Base-by-base conservation (phyloP, 2,113 vertebrate genomes). In the Scolopax mira region DNA sequence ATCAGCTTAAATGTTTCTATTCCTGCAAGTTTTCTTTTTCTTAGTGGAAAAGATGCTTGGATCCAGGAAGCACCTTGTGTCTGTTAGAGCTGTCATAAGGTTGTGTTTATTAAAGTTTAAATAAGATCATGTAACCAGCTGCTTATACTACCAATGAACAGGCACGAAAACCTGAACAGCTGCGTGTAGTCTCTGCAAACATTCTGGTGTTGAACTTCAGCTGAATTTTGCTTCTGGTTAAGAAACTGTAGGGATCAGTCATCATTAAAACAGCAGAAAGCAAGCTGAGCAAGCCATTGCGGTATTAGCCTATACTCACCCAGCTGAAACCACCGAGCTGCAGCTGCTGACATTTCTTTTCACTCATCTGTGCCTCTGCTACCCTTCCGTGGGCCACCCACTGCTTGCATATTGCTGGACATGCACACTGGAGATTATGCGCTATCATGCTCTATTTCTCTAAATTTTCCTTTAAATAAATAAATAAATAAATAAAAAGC, bases 231-330 rank as follows among this genome's bases (percentile, higher is more conserved):
- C 77, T 88, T 90, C 77, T 90, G 85, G 46, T 77, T 80, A 87
- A 69, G 83, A 67, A 89, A 88, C 65, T 35, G 35, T 72, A 79
- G 41, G 85, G 74, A 92, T 96, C 88, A 92, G 88, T 85, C 81
- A 71, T 96, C 82, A 90, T 89, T 94, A 96, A 96, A 96, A 46
- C 66, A 39, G 74, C 80, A 92, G 95, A 89, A 93, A 94, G 88
- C 78, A 94, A 95, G 92, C 89, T 94, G 91, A 97, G 83, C 73
- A 90, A 96, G 87, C 62, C 73, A 27, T 41, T 64, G 91, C 77
- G 18, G 60, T 70, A 79, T 94, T 92, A 95, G 75, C 78, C 82
- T 75, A 8, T 28, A 83, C 54, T 85, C 94, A 87, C 22, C 64
- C 78, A 88, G 80, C 83, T 92, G 90, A 96, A 97, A 95, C 83